Conservation (phyloP, 2,113 vertebrate species). For the Cynocephalus volans region DNA sequence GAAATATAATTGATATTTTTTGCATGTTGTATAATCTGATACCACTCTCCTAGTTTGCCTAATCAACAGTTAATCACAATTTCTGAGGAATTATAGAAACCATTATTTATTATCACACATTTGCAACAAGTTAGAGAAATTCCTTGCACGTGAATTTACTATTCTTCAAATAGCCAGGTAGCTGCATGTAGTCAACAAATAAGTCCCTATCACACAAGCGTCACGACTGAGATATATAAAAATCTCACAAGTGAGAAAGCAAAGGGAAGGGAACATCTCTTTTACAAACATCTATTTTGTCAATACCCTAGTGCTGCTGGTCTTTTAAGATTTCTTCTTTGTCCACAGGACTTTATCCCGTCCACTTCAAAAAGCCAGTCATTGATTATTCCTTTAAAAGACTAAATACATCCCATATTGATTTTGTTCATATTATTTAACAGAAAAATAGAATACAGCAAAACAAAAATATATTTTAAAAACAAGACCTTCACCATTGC, state of each 20-base stretch:
- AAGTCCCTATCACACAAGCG: background rate
- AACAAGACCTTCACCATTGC: background rate
- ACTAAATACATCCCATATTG: background rate
- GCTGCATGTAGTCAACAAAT: background rate
- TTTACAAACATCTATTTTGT: constrained; percentile 27
- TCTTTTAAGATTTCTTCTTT: constrained; percentile 7
- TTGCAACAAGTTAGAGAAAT: constrained; percentile 18
- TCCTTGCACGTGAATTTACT: background rate
- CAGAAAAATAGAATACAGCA: constrained; percentile 24
- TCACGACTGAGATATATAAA: background rate
- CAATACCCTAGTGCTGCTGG: background rate
- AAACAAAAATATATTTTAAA: background rate
- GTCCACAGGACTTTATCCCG: background rate
- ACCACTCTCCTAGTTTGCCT: background rate
- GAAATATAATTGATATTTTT: background rate
- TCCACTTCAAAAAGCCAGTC: constrained; percentile 28
- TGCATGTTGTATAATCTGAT: background rate
- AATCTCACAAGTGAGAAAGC: background rate
- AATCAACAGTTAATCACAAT: constrained; percentile 14
- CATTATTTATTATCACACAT: background rate
- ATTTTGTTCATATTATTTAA: constrained; percentile 18
- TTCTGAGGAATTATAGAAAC: background rate
- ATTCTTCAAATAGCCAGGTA: background rate
- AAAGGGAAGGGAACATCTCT: constrained; percentile 32
- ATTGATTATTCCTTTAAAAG: background rate